Evolutionary conservation across 2,888 invertebrate species (phyloP), one percentile per base, ranked within the genome.

Genomic region (Chrysina gloriosa): DNA sequence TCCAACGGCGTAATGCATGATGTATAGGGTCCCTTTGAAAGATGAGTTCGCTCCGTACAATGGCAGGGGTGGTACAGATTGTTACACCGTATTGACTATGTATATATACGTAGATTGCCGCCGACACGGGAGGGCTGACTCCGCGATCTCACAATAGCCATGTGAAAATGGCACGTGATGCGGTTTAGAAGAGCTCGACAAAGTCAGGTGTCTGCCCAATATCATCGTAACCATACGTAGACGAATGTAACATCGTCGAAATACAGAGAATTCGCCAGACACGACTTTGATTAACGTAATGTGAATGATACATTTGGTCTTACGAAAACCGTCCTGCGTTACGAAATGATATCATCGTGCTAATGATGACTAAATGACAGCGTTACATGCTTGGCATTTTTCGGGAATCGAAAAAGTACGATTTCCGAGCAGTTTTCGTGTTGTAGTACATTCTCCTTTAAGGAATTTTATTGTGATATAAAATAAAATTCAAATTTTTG

Each of bases 1-100:
- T 45, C 39, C 58, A 58, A 63, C 52, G 45, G 29, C 63, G 39
- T 52, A 42, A 69, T 61, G 47, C 48, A 56, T 48, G 48, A 42
- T 68, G 56, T 29, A 61, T 63, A 52, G 52, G 50, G 65, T 50
- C 56, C 58, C 50, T 65, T 65, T 65, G 65, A 63, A 69, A 69
- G 69, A 69, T 69, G 65, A 65, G 65, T 63, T 61, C 56, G 56
- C 70, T 61, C 68, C 67, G 72, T 72, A 73, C 70, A 72, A 72
- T 69, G 72, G 72, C 54, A 70, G 71, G 71, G 66, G 70, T 73
- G 73, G 73, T 70, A 73, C 73, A 73, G 70, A 73, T 73, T 73
- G 72, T 73, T 73, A 70, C 70, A 61, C 66, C 61, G 67, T 71
- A 71, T 70, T 65, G 71, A 70, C 68, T 70, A 63, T 47, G 45